Evolutionary conservation across 2,113 vertebrate species (phyloP), one percentile per base, ranked within the genome.

Genomic region (Cranoglanis bouderius): DNA sequence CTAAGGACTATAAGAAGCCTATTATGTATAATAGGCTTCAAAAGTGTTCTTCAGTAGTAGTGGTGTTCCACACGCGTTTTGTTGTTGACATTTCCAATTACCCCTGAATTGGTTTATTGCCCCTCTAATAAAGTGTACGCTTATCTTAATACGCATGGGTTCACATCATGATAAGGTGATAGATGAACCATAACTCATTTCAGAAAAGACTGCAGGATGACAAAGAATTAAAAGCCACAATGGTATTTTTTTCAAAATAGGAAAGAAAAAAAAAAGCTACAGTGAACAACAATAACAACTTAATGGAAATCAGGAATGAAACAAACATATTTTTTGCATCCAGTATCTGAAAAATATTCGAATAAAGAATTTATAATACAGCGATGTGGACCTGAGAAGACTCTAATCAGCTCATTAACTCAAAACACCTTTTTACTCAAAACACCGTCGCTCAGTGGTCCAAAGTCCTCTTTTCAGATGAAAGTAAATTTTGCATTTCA

Each of bases 91-190:
- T 91, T 80, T 88, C 78, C 87, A 91, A 91, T 89, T 90, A 92
- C 90, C 70, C 49, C 88, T 89, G 87, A 85, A 91, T 90, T 90
- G 38, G 82, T 92, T 92, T 92, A 92, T 91, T 85, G 74, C 61
- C 67, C 82, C 87, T 84, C 7, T 85, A 87, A 85, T 90, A 90
- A 81, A 78, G 38, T 86, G 24, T 1, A 7, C 24, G 18, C 77
- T 91, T 92, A 92, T 93, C 92, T 92, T 92, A 92, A 92, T 92
- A 91, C 83, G 80, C 43, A 40, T 21, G 38, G 78, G 92, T 91
- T 91, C 92, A 87, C n/a, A 88, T 90, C 87, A 88, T 70, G 85
- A 70, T 57, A 55, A n/a, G 77, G 32, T 43, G 57, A 83, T 19
- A 70, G 72, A 38, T 59, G 38, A 85, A 81, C 29, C 65, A 78